Evolutionary conservation across 2,113 vertebrate genomes (phyloP).

Genomic region (Seriola quinqueradiata): DNA sequence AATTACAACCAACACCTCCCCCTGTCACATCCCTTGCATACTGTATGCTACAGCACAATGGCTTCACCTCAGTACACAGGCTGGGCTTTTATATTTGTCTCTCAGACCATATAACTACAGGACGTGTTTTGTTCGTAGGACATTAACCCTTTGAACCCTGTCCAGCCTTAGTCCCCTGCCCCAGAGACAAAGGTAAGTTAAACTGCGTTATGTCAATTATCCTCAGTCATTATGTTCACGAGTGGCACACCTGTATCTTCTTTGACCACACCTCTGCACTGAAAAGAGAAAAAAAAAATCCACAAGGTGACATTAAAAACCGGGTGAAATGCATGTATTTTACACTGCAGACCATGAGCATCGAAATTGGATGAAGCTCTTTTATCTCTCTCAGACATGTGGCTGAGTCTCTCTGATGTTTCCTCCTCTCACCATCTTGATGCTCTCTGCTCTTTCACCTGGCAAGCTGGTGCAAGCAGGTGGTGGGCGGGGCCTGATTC

Average conservation of each 20-base stretch:
- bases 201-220: not conserved
- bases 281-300: not conserved
- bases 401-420: too few species aligned
- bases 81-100: constrained; percentile 4
- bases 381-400: too few species aligned
- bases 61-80: not conserved
- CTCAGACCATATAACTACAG: not conserved
- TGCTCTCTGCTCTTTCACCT: too few species aligned
- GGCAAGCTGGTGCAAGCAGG: too few species aligned
- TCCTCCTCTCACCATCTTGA: too few species aligned
- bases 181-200: not conserved
- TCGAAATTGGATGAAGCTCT: too few species aligned
- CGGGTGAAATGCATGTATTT: too few species aligned
- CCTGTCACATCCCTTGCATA: constrained; percentile 32
- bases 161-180: not conserved
- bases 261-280: not conserved
- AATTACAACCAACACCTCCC: constrained; percentile 43
- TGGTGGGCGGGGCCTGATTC: too few species aligned
- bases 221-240: not conserved
- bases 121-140: not conserved
- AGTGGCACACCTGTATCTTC: not conserved
- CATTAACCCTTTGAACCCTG: not conserved
- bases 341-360: too few species aligned
- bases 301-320: too few species aligned
- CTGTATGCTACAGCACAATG: not conserved